A percentile compares a stretch with the other conserved stretches of the same genome.
phyloP scores from a whole-genome alignment of 2,113 vertebrate species.

The Apistogramma diplotaenia region DNA sequence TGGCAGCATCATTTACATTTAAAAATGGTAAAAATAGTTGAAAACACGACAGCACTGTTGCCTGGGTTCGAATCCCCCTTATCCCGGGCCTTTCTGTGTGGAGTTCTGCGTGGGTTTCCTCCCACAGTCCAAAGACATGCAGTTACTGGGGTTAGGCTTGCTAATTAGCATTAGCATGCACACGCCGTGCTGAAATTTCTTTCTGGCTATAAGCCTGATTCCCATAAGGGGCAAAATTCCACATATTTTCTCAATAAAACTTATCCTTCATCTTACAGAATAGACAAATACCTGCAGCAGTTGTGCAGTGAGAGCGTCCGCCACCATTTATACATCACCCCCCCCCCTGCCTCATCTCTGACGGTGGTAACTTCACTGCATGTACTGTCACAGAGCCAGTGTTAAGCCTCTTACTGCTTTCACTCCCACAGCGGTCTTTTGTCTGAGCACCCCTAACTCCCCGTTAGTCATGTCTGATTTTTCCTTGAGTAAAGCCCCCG shows the following conservation, averaged over 20 bases:
- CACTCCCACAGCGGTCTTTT: constrained; percentile 46
- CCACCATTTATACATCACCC: neutral
- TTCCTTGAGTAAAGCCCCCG: neutral
- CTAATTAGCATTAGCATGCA: too few species aligned
- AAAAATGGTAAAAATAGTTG: neutral
- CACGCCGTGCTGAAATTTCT: too few species aligned
- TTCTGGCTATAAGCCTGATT: too few species aligned
- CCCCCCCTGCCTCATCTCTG: neutral
- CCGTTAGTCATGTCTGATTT: constrained; percentile 4
- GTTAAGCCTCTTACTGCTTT: constrained; percentile 53
- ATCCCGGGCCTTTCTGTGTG: too few species aligned
- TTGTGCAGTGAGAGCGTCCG: neutral
- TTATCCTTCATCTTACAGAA: neutral
- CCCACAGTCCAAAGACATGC: too few species aligned
- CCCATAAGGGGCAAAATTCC: rapidly evolving
- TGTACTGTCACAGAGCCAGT: constrained; percentile 14
- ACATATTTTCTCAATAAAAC: neutral
- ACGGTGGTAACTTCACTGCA: constrained; percentile 7
- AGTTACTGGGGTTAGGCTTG: too few species aligned
- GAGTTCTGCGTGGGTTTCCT: too few species aligned
- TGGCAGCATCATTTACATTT: neutral
- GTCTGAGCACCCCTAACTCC: constrained; percentile 1
- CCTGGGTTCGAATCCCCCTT: too few species aligned
- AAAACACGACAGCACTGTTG: too few species aligned
- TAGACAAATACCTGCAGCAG: neutral